A percentile compares a stretch with the other conserved stretches of the same genome.
Evolutionary conservation across 2,797 vertebrate genomes (phyloP).

Genomic region (Oryzias sinensis): DNA sequence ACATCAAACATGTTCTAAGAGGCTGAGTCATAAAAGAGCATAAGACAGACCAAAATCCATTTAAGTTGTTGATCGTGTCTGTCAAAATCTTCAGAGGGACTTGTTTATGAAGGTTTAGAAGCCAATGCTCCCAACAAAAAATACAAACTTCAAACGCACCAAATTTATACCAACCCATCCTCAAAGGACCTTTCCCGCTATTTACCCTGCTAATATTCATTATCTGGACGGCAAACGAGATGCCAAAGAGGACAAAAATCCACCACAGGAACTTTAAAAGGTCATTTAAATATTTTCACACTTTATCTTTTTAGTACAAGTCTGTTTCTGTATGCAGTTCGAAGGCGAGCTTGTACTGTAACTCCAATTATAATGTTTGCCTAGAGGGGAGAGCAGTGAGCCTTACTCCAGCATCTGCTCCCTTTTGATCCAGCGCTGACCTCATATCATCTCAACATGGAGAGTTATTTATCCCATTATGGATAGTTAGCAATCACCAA

Average conservation of each 20-base stretch:
- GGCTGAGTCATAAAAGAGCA: too few species aligned
- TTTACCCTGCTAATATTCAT: constrained; percentile 38
- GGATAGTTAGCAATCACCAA: constrained; percentile 8
- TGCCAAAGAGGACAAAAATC: constrained; percentile 21
- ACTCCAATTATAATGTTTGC: constrained; percentile 64
- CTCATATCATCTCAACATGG: constrained; percentile 44
- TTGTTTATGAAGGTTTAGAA: too few species aligned
- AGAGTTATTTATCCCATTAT: constrained; percentile 54
- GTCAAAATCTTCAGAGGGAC: constrained; percentile 15
- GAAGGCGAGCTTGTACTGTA: constrained; percentile 45
- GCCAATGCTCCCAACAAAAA: too few species aligned
- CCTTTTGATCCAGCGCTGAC: constrained; percentile 55
- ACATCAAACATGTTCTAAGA: constrained; percentile 2
- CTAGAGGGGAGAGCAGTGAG: constrained; percentile 60
- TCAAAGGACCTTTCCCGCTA: constrained; percentile 7
- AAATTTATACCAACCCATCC: too few species aligned
- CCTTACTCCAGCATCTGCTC: constrained; percentile 65
- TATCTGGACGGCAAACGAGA: constrained; percentile 23
- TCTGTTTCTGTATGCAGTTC: constrained; percentile 28
- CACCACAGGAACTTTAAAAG: constrained; percentile 23
- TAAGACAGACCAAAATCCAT: too few species aligned
- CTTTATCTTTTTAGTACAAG: constrained; percentile 1
- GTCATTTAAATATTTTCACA: constrained; percentile 6
- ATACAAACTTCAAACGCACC: too few species aligned
- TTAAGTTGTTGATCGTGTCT: too few species aligned